Base-by-base conservation (phyloP, 2,797 vertebrate genomes). In the Diceros bicornis region DNA sequence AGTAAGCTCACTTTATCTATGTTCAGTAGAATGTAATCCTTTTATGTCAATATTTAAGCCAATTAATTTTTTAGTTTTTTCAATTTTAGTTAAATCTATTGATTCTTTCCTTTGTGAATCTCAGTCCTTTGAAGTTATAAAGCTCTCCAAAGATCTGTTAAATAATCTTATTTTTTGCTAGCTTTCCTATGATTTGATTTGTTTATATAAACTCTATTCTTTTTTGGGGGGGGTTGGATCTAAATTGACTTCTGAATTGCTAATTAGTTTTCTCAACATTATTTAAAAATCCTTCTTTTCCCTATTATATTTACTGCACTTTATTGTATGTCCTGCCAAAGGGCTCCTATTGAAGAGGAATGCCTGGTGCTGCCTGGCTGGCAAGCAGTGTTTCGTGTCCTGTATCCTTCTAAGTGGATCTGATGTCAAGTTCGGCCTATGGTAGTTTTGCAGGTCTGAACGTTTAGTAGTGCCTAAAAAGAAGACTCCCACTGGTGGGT, bases 81-180 rank as follows among this genome's bases (percentile, higher is more conserved):
- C 50, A 55, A 87, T 74, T 97, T 92, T 89, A 90, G 59, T 92
- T 95, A 61, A 90, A 81, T 75, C 34, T 94, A 85, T 32, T 91
- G 52, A 97, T 93, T 61, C 66, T 94, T 94, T 88, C 47, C 91
- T 96, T 97, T 95, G 87, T 93, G 92, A 91, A 83, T 85, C 13
- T 32, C 47, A 77, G 47, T 61, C 55, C 68, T 91, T 57, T 87
- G 93, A 97, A 92, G 66, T 88, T 75, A 71, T 86, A 86, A 96
- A 93, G 77, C 59, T 93, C 71, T 89, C 50, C 66, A 87, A 93
- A 89, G 77, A 96, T 94, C 47, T 94, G 27, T 85, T 88, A 94
- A 95, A 59, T 81, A 94, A 86, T 91, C 88, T 95, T 85, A 79
- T 81, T 79, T 91, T 82, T 96, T 95, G 89, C 78, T 93, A 62